Base-by-base conservation (phyloP, 2,888 invertebrate genomes). In the Carterocephalus palaemon region DNA sequence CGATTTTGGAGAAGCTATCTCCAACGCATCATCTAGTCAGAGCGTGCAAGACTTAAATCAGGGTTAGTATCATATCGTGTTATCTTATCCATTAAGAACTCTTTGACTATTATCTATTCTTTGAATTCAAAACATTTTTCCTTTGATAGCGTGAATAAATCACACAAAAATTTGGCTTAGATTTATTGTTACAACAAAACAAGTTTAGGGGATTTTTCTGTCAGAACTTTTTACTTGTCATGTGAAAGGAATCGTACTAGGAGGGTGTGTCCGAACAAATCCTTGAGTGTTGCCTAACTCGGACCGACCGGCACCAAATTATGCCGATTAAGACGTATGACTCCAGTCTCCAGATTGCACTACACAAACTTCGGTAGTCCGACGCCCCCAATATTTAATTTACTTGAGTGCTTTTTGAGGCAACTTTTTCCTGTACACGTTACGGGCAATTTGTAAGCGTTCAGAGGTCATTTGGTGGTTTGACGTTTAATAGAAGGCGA, bases 21-120 rank as follows among this genome's bases (percentile, higher is more conserved):
- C 94, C 3, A 94, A 93, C 64, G 93, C 93, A 32, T 94, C 94
- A 9, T 94, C 94, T 13, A 94, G 94, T 65, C 92, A 94, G 63
- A 94, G 94, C 50, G 92, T 94, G 51, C 89, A 92, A 47, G 93
- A 94, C 60, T 89, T 92, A 39, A 92, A 92, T 65, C 88, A 90
- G 75, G 91, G 92, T 91, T 62, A 48, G 78, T 80, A 74, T 54
- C 47, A 46, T 52, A 67, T 54, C 47, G 46, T 52, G 67, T 17
- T 37, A 31, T 32, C 7, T 24, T 24, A 29, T 29, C 5, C 7
- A 4, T n/a, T n/a, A n/a, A n/a, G n/a, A n/a, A n/a, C n/a, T n/a
- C n/a, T n/a, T n/a, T n/a, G n/a, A n/a, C n/a, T n/a, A n/a, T n/a
- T n/a, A n/a, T n/a, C n/a, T n/a, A n/a, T n/a, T n/a, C n/a, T n/a